phyloP scores from a whole-genome alignment of 2,113 vertebrate genomes.

The Falco punctatus region DNA sequence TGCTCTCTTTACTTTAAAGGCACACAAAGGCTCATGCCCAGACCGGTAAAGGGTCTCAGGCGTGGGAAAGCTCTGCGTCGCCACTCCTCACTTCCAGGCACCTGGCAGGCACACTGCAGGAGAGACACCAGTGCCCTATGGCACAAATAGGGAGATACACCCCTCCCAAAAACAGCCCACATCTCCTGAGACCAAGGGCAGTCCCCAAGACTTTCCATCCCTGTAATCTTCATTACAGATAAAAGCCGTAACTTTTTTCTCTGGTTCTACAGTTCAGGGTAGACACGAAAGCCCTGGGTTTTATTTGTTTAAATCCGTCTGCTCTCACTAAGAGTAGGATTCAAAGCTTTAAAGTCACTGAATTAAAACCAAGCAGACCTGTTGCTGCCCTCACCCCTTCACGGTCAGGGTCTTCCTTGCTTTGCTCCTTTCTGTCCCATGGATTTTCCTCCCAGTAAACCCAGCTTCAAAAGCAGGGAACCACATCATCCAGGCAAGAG shows the following conservation, averaged over 20 bases:
- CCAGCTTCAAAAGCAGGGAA: neutral
- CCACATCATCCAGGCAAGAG: neutral
- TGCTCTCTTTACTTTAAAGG: conserved; percentile 8
- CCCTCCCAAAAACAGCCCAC: neutral
- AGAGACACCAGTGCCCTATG: neutral
- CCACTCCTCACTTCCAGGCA: neutral
- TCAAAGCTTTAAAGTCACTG: neutral
- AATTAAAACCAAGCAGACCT: neutral
- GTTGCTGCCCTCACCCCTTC: neutral
- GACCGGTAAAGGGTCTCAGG: conserved; percentile 37
- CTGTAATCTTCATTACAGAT: neutral
- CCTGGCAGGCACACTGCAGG: neutral
- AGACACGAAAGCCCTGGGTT: fast-evolving
- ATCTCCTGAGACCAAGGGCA: neutral
- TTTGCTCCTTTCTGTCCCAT: neutral
- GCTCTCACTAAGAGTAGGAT: neutral
- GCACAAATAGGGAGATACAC: neutral
- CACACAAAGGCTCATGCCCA: neutral
- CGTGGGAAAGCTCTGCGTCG: neutral
- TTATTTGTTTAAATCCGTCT: neutral
- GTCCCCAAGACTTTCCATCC: neutral
- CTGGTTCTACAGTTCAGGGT: neutral
- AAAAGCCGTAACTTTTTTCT: fast-evolving
- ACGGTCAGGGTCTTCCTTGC: neutral
- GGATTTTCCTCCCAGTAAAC: neutral